phyloP scores from a whole-genome alignment of 2,797 vertebrate species.

The Pangasius djambal region DNA sequence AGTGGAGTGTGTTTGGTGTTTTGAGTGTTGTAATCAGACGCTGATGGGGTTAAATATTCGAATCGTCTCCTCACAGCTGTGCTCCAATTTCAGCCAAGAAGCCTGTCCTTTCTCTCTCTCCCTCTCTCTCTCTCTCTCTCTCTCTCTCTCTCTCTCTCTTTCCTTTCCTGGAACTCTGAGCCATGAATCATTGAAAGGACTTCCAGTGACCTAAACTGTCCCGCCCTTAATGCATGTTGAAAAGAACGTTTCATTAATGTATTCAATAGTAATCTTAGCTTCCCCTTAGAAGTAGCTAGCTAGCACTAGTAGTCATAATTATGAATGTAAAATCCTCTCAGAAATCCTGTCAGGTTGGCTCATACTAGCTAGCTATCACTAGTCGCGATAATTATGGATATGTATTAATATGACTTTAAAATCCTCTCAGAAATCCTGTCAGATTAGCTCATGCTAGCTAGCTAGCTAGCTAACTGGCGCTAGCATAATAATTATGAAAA shows the following conservation, averaged over 20 bases:
- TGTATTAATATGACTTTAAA: not conserved
- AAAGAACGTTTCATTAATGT: not conserved
- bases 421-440: not conserved
- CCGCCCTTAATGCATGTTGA: not conserved
- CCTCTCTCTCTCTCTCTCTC: not conserved
- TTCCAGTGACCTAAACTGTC: not conserved
- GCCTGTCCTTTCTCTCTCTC: not conserved
- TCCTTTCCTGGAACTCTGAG: slow-evolving; percentile 14
- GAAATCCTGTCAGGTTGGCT: not conserved
- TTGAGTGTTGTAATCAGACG: not conserved
- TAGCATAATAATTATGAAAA: too few relatives aligned
- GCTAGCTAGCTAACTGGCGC: too few relatives aligned
- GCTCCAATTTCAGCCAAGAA: not conserved
- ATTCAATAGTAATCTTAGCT: not conserved
- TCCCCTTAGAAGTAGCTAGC: not conserved
- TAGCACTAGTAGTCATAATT: too few relatives aligned
- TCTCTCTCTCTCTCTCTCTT: not conserved
- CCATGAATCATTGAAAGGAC: slow-evolving; percentile 23
- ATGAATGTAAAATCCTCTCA: not conserved
- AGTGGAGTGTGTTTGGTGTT: not conserved
- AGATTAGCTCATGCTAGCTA: not conserved
- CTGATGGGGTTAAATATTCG: slow-evolving; percentile 27
- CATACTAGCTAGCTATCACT: not conserved
- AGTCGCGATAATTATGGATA: not conserved
- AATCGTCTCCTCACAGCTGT: slow-evolving; percentile 22